These are phyloP conservation scores for Phoxinus dragarum DNA, from an alignment of 2,797 vertebrate genomes.

Conservation along the genomic window DNA sequence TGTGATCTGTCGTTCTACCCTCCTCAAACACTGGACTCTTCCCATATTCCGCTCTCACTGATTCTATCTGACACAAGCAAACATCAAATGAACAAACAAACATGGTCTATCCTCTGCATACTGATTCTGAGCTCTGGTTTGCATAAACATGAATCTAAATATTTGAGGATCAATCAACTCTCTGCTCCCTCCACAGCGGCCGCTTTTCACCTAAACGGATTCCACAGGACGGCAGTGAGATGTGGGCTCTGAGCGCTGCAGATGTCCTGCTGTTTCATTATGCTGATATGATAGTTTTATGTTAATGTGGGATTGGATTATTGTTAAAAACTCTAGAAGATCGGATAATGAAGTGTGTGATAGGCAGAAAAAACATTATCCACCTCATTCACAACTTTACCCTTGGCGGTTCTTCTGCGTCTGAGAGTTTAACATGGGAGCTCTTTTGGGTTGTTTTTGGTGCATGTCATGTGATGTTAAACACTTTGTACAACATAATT, in stretches of 20 bases:
- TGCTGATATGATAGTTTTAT: constrained; percentile 9
- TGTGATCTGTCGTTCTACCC: neutral
- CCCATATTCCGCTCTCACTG: neutral
- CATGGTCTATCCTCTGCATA: constrained; percentile 7
- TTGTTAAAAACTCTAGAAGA: constrained; percentile 16
- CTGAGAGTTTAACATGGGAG: neutral
- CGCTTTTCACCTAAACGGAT: constrained; percentile 3
- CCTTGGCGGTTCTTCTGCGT: neutral
- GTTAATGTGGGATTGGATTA: neutral
- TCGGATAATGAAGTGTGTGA: constrained; percentile 16
- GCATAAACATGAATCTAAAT: constrained; percentile 36
- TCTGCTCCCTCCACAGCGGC: neutral
- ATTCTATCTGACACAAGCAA: neutral
- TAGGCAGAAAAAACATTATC: neutral
- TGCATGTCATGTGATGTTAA: constrained; percentile 10
- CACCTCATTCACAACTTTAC: neutral
- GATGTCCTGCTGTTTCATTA: constrained; percentile 22
- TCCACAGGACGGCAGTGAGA: neutral
- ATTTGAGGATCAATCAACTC: constrained; percentile 27
- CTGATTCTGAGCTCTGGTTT: neutral
- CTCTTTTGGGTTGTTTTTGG: neutral
- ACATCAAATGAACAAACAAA: constrained; percentile 29
- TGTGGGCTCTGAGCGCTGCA: constrained; percentile 1
- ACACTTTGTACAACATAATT: neutral
- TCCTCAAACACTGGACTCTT: constrained; percentile 6